Conservation (phyloP, 2,888 invertebrate species). For the Pseudococcus viburni region DNA sequence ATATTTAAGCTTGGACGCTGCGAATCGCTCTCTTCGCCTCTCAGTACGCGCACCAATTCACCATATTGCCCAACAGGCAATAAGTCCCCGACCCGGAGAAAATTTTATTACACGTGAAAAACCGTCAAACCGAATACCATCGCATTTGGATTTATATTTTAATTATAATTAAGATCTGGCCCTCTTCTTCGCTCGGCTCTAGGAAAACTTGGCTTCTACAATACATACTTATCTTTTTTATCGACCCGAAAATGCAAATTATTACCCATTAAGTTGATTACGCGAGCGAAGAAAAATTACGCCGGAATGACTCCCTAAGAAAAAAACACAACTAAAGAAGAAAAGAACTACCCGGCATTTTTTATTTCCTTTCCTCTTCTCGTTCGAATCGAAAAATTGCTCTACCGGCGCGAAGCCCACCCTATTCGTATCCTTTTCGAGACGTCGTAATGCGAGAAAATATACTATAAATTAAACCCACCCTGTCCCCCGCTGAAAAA, state of each 20-base stretch:
- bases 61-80: neutral
- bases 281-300: conserved; percentile 20
- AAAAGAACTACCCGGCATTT: neutral
- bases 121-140: neutral
- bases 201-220: neutral
- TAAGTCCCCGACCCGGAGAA: neutral
- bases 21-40: neutral
- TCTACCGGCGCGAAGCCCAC: neutral
- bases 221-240: conserved; percentile 12
- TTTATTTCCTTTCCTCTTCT: neutral
- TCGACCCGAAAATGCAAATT: conserved; percentile 42
- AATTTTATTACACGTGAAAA: conserved; percentile 14
- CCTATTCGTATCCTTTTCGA: neutral
- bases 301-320: conserved; percentile 25
- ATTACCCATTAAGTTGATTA: conserved; percentile 43
- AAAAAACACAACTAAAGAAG: neutral
- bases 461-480: conserved; percentile 13
- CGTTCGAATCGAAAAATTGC: neutral
- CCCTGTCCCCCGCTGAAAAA: neutral
- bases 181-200: neutral
- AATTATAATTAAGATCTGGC: neutral
- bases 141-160: neutral
- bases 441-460: neutral
- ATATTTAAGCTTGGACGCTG: conserved; percentile 18
- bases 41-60: neutral